A percentile compares a stretch with the other conserved stretches of the same genome.
Evolutionary conservation across 2,888 invertebrate species (phyloP).

Genomic region (Brassicogethes aeneus): DNA sequence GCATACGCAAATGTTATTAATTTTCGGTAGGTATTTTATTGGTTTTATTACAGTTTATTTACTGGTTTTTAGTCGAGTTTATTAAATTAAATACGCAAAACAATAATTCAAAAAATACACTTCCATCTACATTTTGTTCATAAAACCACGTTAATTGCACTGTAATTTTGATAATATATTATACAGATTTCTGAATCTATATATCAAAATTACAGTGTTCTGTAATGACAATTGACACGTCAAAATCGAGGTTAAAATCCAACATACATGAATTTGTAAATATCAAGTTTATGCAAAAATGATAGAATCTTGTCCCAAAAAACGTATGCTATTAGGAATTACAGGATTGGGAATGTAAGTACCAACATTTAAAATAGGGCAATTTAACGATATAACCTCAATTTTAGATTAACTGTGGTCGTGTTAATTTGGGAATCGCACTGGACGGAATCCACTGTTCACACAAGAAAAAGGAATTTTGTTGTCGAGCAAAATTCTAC

Average conservation of each 20-base stretch:
- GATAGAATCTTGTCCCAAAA: slow-evolving; percentile 79
- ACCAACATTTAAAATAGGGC: slow-evolving; percentile 6
- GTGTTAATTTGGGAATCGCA: slow-evolving; percentile 76
- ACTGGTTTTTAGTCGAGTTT: no score
- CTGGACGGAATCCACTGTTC: slow-evolving; percentile 49
- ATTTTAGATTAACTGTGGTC: slow-evolving; percentile 62
- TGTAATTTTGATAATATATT: no score
- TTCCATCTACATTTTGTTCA: no score
- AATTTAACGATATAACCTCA: slow-evolving; percentile 8
- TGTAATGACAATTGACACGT: no score
- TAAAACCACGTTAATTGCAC: no score
- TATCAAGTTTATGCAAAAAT: slow-evolving; percentile 39
- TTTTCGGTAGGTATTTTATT: no score
- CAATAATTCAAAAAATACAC: no score
- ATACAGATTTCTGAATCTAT: no score
- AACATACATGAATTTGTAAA: not conserved
- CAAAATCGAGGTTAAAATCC: slow-evolving; percentile 31
- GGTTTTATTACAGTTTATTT: no score
- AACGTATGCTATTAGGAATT: slow-evolving; percentile 73
- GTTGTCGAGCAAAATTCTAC: slow-evolving; percentile 68
- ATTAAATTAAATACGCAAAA: no score
- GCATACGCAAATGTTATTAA: no score
- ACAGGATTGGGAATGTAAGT: slow-evolving; percentile 67
- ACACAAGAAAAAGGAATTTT: slow-evolving; percentile 50
- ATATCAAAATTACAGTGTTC: no score